Conservation (phyloP, 92 coral and sea anemone species). For the Paragorgia papillata region DNA sequence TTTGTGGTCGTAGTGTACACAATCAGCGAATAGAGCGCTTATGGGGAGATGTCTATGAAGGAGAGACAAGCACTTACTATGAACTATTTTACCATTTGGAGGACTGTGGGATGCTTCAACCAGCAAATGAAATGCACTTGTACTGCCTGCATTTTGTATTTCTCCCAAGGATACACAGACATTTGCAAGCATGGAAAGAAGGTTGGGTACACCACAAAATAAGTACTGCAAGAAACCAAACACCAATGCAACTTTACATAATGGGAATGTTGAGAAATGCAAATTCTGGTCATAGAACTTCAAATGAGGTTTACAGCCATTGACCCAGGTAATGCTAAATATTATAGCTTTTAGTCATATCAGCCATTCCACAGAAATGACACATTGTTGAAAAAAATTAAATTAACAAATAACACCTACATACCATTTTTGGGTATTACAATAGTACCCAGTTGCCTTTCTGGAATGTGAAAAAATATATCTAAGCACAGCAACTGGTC, state of each 20-base stretch:
- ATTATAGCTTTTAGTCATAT: no score
- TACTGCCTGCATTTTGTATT: constrained; percentile 26
- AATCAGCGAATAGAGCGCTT: no score
- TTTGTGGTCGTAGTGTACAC: constrained; percentile 17
- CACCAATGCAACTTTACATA: constrained; percentile 24
- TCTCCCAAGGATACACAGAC: constrained; percentile 30
- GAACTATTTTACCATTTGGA: no score
- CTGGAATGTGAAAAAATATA: no score
- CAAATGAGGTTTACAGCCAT: constrained; percentile 13
- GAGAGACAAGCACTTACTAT: no score
- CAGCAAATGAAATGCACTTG: constrained; percentile 32
- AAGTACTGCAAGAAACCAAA: constrained; percentile 34
- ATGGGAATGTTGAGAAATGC: constrained; percentile 25
- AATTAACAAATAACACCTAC: no score
- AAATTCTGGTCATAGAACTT: not conserved
- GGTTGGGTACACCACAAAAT: constrained; percentile 23
- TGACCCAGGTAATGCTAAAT: no score
- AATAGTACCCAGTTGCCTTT: no score
- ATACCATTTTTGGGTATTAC: no score
- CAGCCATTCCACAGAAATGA: no score
- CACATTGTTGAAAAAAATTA: no score
- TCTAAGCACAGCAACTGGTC: no score
- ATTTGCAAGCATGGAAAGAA: constrained; percentile 35
- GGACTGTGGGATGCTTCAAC: constrained; percentile 8
- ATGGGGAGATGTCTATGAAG: constrained; percentile 5